Conservation (phyloP, 2,797 vertebrate species). For the Neosilurus mollespiculum region DNA sequence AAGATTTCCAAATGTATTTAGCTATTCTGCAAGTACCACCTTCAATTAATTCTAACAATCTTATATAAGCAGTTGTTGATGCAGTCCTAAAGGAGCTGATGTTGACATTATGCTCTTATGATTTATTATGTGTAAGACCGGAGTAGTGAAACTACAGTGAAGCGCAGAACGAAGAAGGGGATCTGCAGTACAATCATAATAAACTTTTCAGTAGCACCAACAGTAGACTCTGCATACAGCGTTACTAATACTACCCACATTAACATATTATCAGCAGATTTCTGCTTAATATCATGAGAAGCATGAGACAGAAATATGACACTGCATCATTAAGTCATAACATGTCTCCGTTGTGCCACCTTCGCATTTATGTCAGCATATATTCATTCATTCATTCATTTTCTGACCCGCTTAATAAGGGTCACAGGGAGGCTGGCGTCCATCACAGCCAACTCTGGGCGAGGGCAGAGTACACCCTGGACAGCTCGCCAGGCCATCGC, state of each 20-base stretch:
- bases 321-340: background rate
- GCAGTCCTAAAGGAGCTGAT: slow-evolving; percentile 60
- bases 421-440: no score
- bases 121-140: slow-evolving; percentile 55
- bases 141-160: slow-evolving; percentile 34
- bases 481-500: no score
- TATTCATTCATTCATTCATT: no score
- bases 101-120: slow-evolving; percentile 67
- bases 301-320: background rate
- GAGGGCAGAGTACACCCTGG: no score
- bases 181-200: slow-evolving; percentile 14
- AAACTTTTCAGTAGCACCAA: slow-evolving; percentile 13
- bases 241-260: background rate
- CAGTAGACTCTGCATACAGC: background rate
- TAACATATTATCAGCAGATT: background rate
- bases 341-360: slow-evolving; percentile 5
- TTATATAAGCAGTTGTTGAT: slow-evolving; percentile 19
- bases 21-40: background rate
- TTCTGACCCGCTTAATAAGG: no score
- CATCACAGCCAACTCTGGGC: no score
- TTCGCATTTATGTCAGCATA: slow-evolving; percentile 1
- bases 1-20: background rate
- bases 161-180: slow-evolving; percentile 46
- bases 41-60: background rate
- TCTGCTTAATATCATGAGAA: background rate